Evolutionary conservation across 1,140 invertebrate genomes (phyloP).

Genomic region (Drosophila pandora): DNA sequence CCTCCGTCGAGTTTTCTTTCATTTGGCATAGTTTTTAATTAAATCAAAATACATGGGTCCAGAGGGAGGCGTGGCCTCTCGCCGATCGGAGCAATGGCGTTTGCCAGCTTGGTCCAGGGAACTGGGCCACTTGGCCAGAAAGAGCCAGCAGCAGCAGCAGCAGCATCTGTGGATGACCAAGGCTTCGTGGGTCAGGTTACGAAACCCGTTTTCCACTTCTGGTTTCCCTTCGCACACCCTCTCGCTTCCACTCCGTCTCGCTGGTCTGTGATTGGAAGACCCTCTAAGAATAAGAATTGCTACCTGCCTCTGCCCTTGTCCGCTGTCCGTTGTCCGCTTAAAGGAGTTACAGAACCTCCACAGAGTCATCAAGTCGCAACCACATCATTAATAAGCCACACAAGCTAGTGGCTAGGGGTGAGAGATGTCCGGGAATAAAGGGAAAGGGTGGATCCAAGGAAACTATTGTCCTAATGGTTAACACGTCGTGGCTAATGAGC

Average conservation of each 20-base stretch:
- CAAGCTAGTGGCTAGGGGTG: conserved; percentile 5
- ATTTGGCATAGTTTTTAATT: conserved; percentile 57
- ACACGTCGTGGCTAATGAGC: conserved; percentile 68
- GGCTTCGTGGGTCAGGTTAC: conserved; percentile 60
- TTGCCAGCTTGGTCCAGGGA: conserved; percentile 18
- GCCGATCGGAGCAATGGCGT: conserved; percentile 61
- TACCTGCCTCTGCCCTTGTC: conserved; percentile 46
- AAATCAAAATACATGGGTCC: conserved; percentile 50
- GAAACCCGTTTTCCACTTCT: conserved; percentile 60
- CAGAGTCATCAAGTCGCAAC: conserved; percentile 60
- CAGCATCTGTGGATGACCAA: conserved; percentile 49
- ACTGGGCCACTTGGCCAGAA: conserved; percentile 15
- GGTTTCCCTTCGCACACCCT: conserved; percentile 32
- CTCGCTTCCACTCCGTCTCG: conserved; percentile 6
- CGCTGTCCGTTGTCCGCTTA: conserved; percentile 9
- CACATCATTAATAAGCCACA: conserved; percentile 60
- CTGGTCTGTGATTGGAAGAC: conserved; percentile 69
- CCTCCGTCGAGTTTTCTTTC: conserved; percentile 13
- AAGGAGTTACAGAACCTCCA: conserved; percentile 6
- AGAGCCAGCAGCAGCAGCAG: conserved; percentile 30
- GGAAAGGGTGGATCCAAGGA: conserved; percentile 10
- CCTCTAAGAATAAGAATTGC: conserved; percentile 9
- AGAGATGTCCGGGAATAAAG: background rate
- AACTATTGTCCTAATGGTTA: conserved; percentile 60
- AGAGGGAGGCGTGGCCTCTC: conserved; percentile 42